Percentiles rank a stretch among this genome's conserved stretches.
phyloP scores from a whole-genome alignment of 2,888 invertebrate genomes.

The Hyalella azteca region DNA sequence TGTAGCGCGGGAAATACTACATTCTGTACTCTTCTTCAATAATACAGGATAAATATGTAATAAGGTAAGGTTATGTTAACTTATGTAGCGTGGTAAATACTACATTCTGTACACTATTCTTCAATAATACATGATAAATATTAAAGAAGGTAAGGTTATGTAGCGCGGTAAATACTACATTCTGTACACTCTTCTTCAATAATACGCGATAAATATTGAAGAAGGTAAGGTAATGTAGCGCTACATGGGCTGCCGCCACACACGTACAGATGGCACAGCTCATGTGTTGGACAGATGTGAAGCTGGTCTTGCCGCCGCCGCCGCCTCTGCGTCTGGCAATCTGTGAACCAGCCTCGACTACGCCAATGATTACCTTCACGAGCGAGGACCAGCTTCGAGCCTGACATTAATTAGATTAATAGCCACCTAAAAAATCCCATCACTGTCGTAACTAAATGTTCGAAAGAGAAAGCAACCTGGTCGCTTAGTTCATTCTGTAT shows the following conservation, averaged over 20 bases:
- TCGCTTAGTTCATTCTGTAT: background rate
- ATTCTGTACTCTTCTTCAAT: no score
- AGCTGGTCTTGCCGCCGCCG: background rate
- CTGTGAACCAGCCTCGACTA: slow-evolving; percentile 7
- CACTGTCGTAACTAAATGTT: slow-evolving; percentile 26
- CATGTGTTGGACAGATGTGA: slow-evolving; percentile 25
- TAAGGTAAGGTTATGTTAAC: no score
- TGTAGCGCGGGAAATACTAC: no score
- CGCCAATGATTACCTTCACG: slow-evolving; percentile 32
- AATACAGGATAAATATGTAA: no score
- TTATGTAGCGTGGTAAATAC: no score
- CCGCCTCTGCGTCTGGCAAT: slow-evolving; percentile 4
- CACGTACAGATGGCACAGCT: slow-evolving; percentile 2
- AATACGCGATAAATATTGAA: no score
- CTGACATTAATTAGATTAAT: slow-evolving; percentile 36
- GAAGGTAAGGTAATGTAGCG: no score
- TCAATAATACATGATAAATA: no score
- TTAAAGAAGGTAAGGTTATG: no score
- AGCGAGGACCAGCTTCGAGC: background rate
- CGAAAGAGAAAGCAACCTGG: background rate
- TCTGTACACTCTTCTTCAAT: no score
- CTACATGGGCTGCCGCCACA: background rate
- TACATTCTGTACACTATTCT: no score
- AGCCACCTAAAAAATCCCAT: slow-evolving; percentile 15
- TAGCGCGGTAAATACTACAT: no score